Percentiles rank a stretch among this genome's conserved stretches.
Evolutionary conservation across 2,888 invertebrate species (phyloP).

Genomic region (Amblyjoppa proteus): DNA sequence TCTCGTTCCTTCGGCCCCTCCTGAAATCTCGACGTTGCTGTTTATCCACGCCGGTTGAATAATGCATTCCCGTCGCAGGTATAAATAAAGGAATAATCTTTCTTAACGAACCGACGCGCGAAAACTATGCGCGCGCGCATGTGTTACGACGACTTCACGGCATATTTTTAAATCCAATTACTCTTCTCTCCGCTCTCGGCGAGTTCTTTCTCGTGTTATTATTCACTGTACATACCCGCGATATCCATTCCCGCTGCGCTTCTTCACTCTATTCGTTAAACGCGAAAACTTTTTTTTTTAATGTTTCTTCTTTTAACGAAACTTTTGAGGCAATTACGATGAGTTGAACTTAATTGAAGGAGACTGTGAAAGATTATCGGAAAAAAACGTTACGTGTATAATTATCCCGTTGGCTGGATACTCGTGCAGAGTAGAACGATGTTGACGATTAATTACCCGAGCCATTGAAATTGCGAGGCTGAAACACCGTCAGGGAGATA

Average conservation of each 20-base stretch:
- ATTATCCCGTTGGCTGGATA: not conserved
- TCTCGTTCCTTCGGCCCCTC: not conserved
- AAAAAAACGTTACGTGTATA: not conserved
- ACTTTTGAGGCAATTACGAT: not conserved
- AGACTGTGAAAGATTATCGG: not conserved
- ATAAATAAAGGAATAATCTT: slow-evolving; percentile 44
- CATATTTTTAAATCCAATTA: slow-evolving; percentile 52
- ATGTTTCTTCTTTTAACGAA: not conserved
- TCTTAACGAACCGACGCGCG: slow-evolving; percentile 34
- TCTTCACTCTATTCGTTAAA: not conserved
- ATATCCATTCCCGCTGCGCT: not conserved
- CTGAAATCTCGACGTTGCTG: slow-evolving; percentile 26
- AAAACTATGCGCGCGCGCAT: slow-evolving; percentile 3
- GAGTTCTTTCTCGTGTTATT: not conserved
- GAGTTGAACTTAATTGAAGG: not conserved
- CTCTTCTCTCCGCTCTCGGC: not conserved
- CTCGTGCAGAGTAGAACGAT: not conserved
- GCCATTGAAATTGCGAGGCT: not conserved
- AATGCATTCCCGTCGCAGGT: slow-evolving; percentile 14
- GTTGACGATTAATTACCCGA: slow-evolving; percentile 10
- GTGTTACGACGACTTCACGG: slow-evolving; percentile 13
- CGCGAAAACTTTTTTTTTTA: not conserved
- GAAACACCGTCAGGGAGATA: not conserved
- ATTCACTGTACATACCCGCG: not conserved
- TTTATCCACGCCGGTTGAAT: slow-evolving; percentile 41